These are phyloP conservation scores for Oncorhynchus tshawytscha DNA, from an alignment of 2,113 vertebrate genomes.

Conservation along the genomic window DNA sequence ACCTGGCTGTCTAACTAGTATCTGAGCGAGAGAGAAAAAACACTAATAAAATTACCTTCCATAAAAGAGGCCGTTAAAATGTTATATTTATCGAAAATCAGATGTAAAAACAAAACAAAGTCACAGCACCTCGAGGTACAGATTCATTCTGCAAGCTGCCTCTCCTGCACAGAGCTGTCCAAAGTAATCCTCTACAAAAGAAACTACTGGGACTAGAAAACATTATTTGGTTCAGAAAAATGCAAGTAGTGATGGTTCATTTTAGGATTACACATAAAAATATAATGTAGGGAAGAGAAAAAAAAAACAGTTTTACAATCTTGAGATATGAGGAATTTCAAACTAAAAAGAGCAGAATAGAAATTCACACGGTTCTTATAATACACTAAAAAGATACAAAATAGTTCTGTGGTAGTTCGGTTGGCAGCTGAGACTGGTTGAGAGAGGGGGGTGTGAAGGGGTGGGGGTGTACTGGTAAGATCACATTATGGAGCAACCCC, in stretches of 20 bases:
- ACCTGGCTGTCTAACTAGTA: constrained; percentile 37
- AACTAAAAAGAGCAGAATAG: constrained; percentile 6
- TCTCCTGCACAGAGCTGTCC: constrained; percentile 22
- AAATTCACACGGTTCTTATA: constrained; percentile 39
- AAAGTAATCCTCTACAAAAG: constrained; percentile 4
- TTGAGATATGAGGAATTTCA: background rate
- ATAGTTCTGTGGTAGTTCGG: constrained; percentile 72
- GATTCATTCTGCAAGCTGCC: constrained; percentile 32
- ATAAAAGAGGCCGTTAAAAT: constrained; percentile 52
- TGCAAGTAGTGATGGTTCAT: background rate
- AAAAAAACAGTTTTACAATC: constrained; percentile 35
- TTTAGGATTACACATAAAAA: constrained; percentile 34
- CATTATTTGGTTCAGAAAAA: constrained; percentile 44
- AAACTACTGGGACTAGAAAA: constrained; percentile 13
- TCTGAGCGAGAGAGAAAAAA: constrained; percentile 26
- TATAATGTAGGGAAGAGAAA: constrained; percentile 15
- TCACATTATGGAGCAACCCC: constrained; percentile 85
- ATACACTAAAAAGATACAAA: constrained; percentile 65
- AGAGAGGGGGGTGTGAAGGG: constrained; percentile 9
- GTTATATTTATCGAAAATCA: constrained; percentile 21
- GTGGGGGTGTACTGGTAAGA: constrained; percentile 47
- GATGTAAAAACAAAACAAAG: constrained; percentile 18
- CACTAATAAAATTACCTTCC: constrained; percentile 35
- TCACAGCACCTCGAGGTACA: constrained; percentile 52
- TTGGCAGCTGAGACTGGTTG: constrained; percentile 60